Evolutionary conservation across 2,888 invertebrate genomes (phyloP).

Genomic region (Spisula subtruncata): DNA sequence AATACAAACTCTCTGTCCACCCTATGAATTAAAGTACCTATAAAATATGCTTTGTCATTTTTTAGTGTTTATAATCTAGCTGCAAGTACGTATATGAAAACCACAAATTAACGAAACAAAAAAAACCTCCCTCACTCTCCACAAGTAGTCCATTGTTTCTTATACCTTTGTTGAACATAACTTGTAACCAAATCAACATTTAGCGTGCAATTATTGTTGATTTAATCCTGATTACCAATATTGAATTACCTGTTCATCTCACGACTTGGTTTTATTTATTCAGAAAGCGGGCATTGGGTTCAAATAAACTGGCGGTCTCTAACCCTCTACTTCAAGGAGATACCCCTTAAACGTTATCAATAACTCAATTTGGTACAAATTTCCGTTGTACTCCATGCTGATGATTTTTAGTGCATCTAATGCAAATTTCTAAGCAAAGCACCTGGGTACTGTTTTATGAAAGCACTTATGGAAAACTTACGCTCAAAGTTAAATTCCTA

Average conservation of each 20-base stretch:
- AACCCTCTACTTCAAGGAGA: not conserved
- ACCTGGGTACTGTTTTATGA: too few species aligned
- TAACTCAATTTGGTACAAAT: too few species aligned
- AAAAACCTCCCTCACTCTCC: not conserved
- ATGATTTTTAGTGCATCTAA: too few species aligned
- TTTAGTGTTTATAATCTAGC: not conserved
- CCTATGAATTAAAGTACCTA: not conserved
- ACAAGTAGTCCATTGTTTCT: slow-evolving; percentile 4
- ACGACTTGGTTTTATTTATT: not conserved
- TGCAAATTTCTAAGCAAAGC: too few species aligned
- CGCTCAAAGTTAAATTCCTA: too few species aligned
- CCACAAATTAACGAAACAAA: not conserved
- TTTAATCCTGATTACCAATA: not conserved
- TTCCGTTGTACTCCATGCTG: too few species aligned
- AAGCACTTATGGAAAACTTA: too few species aligned
- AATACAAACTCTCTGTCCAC: not conserved
- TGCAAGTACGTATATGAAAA: not conserved
- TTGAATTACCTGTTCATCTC: not conserved
- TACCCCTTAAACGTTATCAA: too few species aligned
- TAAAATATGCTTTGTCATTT: slow-evolving; percentile 24
- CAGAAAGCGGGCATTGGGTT: not conserved
- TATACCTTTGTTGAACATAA: not conserved
- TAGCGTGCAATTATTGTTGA: not conserved
- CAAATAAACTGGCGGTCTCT: not conserved
- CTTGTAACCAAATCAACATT: not conserved